Evolutionary conservation across 53 echinoderm and acorn worm species (phyloP).

Genomic region (Echinarachnius parma): DNA sequence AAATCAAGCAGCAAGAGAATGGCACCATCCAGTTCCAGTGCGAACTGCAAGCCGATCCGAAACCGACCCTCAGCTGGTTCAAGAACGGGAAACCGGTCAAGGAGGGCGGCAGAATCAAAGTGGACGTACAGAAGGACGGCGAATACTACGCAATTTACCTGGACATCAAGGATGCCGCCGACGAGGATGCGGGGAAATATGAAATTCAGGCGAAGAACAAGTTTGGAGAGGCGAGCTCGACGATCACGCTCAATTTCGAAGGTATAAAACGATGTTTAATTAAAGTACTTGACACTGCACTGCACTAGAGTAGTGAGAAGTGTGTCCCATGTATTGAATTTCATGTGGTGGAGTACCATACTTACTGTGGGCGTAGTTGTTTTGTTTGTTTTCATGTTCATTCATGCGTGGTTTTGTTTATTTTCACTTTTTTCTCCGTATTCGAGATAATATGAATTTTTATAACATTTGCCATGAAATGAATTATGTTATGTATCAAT

Average conservation of each 20-base stretch:
- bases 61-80: conserved; percentile 83
- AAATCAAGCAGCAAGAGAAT: conserved; percentile 84
- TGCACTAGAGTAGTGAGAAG: background rate
- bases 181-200: conserved; percentile 81
- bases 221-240: conserved; percentile 92
- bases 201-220: conserved; percentile 89
- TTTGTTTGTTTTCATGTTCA: too few relatives aligned
- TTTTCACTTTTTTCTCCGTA: too few relatives aligned
- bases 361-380: too few relatives aligned
- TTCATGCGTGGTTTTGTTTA: too few relatives aligned
- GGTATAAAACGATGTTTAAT: too few relatives aligned
- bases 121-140: conserved; percentile 64
- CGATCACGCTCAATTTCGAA: conserved; percentile 96
- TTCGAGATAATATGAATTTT: too few relatives aligned
- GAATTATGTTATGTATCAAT: too few relatives aligned
- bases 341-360: too few relatives aligned
- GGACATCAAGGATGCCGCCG: conserved; percentile 70
- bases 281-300: too few relatives aligned
- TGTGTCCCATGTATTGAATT: too few relatives aligned
- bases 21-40: conserved; percentile 79
- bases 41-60: conserved; percentile 93
- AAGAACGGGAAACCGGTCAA: conserved; percentile 63
- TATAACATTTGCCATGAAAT: too few relatives aligned
- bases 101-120: conserved; percentile 66
- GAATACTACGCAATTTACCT: conserved; percentile 58